Evolutionary conservation across 2,888 invertebrate species (phyloP).

Genomic region (Trichopoda pennipes): DNA sequence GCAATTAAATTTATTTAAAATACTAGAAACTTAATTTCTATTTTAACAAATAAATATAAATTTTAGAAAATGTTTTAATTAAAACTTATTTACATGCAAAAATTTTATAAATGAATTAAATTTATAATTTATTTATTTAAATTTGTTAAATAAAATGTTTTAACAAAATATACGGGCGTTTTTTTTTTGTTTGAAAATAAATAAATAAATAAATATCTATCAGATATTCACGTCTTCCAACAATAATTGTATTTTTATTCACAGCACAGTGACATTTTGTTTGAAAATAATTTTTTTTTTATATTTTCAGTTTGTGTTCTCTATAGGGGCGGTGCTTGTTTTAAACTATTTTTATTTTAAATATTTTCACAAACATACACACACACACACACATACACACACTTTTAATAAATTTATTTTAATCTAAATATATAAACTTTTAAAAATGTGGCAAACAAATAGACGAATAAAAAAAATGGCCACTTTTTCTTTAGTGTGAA

Average conservation of each 20-base stretch:
- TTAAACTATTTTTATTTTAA: constrained; percentile 40
- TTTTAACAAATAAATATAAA: too few species aligned
- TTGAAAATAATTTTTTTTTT: constrained; percentile 1
- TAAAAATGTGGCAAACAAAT: constrained; percentile 17
- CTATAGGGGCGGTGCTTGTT: constrained; percentile 46
- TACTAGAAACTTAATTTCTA: too few species aligned
- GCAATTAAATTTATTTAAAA: too few species aligned
- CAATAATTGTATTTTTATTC: constrained; percentile 20
- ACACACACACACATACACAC: not conserved
- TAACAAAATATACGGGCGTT: constrained; percentile 10
- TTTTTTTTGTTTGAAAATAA: too few species aligned
- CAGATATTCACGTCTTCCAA: constrained; percentile 31
- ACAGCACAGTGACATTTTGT: constrained; percentile 25
- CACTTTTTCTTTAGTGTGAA: constrained; percentile 19
- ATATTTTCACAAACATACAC: constrained; percentile 1
- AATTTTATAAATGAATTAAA: not conserved
- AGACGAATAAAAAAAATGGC: constrained; percentile 35
- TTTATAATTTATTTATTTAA: constrained; percentile 5
- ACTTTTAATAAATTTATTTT: constrained; percentile 21
- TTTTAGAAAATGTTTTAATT: too few species aligned
- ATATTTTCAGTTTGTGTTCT: constrained; percentile 1
- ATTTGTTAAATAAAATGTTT: not conserved
- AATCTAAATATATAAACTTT: constrained; percentile 7
- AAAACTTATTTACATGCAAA: too few species aligned
- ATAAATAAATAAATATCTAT: constrained; percentile 32